Conservation (phyloP, 1,140 invertebrate species). For the Teleopsis dalmanni region DNA sequence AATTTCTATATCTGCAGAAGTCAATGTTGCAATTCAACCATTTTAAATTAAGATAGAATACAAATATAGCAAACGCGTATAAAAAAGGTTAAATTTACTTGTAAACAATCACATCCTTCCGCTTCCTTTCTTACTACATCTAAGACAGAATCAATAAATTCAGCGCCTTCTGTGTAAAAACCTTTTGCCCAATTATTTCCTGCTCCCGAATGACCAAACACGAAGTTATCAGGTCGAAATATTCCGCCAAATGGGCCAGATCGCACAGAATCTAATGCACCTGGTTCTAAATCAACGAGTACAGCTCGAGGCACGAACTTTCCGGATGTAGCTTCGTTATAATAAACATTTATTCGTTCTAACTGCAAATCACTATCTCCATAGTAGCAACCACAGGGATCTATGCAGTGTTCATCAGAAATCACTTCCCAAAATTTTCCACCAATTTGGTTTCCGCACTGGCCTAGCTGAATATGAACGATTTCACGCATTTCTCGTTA, state of each 20-base stretch:
- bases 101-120: conserved; percentile 71
- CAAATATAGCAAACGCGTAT: no score
- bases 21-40: no score
- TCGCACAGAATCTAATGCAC: conserved; percentile 75
- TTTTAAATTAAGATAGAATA: no score
- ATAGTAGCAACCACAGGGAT: conserved; percentile 77
- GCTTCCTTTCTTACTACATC: conserved; percentile 83
- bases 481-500: conserved; percentile 73
- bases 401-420: conserved; percentile 84
- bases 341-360: conserved; percentile 87
- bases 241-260: conserved; percentile 69
- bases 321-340: conserved; percentile 79
- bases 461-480: conserved; percentile 72
- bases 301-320: conserved; percentile 89
- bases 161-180: conserved; percentile 54
- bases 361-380: conserved; percentile 81
- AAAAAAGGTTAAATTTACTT: conserved; percentile 26
- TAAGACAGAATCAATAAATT: conserved; percentile 71
- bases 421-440: conserved; percentile 73
- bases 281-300: conserved; percentile 79
- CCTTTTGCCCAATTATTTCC: conserved; percentile 75
- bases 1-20: no score
- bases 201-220: conserved; percentile 61
- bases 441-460: conserved; percentile 85
- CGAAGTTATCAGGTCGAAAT: conserved; percentile 75